Percentiles rank a stretch among this genome's conserved stretches.
These are phyloP conservation scores for Nematolebias whitei DNA, from an alignment of 2,113 vertebrate genomes.

Conservation along the genomic window DNA sequence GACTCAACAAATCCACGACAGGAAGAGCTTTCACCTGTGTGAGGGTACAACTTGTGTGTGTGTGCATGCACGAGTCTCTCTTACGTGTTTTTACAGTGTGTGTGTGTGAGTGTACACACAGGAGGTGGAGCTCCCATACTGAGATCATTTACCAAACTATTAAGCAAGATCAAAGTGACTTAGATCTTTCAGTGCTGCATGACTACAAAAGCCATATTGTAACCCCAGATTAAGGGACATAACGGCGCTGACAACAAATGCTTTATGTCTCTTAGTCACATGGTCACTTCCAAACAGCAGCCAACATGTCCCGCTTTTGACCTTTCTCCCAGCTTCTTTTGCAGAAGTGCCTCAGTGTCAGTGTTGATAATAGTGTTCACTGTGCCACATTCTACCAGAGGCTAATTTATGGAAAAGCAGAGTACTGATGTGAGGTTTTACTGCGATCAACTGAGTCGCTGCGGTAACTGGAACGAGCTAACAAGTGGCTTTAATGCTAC, in stretches of 20 bases:
- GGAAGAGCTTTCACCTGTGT: constrained; percentile 66
- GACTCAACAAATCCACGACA: constrained; percentile 55
- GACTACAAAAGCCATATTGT: constrained; percentile 83
- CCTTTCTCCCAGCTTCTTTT: constrained; percentile 24
- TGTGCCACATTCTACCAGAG: not conserved
- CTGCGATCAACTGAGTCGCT: not conserved
- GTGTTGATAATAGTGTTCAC: constrained; percentile 11
- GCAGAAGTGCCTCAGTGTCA: constrained; percentile 49
- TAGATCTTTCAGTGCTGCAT: constrained; percentile 72
- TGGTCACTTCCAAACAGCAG: constrained; percentile 68
- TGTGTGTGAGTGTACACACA: constrained; percentile 28
- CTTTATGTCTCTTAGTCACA: constrained; percentile 78
- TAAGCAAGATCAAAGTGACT: constrained; percentile 82
- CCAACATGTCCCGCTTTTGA: constrained; percentile 57
- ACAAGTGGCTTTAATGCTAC: too few species aligned
- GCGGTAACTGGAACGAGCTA: too few species aligned
- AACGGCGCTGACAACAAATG: constrained; percentile 72
- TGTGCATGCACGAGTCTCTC: constrained; percentile 38
- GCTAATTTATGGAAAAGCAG: constrained; percentile 22
- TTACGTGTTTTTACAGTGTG: constrained; percentile 15
- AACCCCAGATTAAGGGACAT: constrained; percentile 70
- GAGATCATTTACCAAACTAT: constrained; percentile 83
- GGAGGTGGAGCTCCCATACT: constrained; percentile 62
- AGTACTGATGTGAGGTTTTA: constrained; percentile 11
- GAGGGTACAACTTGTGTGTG: constrained; percentile 39